These are phyloP conservation scores for Hypomecis punctinalis DNA, from an alignment of 2,888 invertebrate species.

Conservation along the genomic window DNA sequence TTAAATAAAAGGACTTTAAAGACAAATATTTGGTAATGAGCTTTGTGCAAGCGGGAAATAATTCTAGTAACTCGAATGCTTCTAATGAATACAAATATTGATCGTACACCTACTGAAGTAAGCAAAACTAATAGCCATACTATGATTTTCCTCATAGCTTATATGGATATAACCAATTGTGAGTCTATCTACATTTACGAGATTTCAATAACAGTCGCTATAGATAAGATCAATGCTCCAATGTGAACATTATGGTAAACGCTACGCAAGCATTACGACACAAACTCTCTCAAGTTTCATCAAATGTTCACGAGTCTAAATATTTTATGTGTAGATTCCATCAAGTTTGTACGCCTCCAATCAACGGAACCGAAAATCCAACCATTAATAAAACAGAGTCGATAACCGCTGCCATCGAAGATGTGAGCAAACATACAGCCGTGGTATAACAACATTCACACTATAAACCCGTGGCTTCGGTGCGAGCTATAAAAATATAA, in stretches of 20 bases:
- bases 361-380: slow-evolving; percentile 44
- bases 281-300: slow-evolving; percentile 37
- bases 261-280: slow-evolving; percentile 20
- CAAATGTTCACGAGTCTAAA: slow-evolving; percentile 36
- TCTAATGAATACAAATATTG: slow-evolving; percentile 2
- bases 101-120: background rate
- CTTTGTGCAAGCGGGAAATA: slow-evolving; percentile 6
- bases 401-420: slow-evolving; percentile 50
- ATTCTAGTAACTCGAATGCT: slow-evolving; percentile 8
- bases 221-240: slow-evolving; percentile 26
- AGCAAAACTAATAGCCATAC: background rate
- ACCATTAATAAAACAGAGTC: slow-evolving; percentile 50
- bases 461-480: slow-evolving; percentile 19
- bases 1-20: slow-evolving; percentile 27
- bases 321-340: slow-evolving; percentile 39
- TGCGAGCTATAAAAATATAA: slow-evolving; percentile 34
- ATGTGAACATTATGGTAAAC: slow-evolving; percentile 28
- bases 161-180: background rate
- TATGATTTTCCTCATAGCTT: slow-evolving; percentile 7
- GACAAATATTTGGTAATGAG: slow-evolving; percentile 24
- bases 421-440: slow-evolving; percentile 43
- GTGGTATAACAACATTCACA: slow-evolving; percentile 31
- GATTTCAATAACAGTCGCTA: slow-evolving; percentile 18
- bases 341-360: slow-evolving; percentile 46
- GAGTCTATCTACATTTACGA: background rate